Evolutionary conservation across 2,888 invertebrate species (phyloP).

Genomic region (Microctonus hyperodae): DNA sequence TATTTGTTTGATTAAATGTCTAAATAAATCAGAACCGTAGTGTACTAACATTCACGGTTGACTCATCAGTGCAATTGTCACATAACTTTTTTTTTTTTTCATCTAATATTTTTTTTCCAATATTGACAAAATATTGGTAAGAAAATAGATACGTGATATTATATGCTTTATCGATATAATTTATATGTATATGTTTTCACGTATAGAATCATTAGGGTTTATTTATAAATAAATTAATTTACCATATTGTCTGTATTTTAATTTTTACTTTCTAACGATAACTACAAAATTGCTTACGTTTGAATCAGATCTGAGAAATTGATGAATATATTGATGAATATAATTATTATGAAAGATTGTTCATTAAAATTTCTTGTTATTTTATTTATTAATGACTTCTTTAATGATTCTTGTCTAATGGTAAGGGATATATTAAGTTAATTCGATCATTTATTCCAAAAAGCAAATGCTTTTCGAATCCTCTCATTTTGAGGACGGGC

Average conservation of each 20-base stretch:
- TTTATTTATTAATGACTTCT: background rate
- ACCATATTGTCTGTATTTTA: background rate
- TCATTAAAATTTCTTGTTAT: background rate
- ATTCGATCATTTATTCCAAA: constrained; percentile 61
- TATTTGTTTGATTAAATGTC: too few species aligned
- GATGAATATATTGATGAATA: constrained; percentile 7
- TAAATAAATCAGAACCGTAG: too few species aligned
- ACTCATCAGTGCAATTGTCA: too few species aligned
- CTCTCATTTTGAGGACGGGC: constrained; percentile 52
- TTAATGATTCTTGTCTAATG: background rate
- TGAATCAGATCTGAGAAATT: background rate
- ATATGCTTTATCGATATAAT: too few species aligned
- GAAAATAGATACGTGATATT: too few species aligned
- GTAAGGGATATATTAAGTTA: background rate
- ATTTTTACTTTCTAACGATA: background rate
- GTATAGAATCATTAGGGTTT: background rate
- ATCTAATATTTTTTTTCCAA: too few species aligned
- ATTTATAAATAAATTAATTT: too few species aligned
- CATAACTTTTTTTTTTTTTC: too few species aligned
- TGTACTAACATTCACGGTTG: too few species aligned
- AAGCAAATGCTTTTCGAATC: constrained; percentile 63
- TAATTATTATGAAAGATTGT: background rate
- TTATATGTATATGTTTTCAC: too few species aligned
- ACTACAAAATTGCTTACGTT: constrained; percentile 9
- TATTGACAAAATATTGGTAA: too few species aligned